phyloP scores from a whole-genome alignment of 1,140 invertebrate species.

The Drosophila malerkotliana region DNA sequence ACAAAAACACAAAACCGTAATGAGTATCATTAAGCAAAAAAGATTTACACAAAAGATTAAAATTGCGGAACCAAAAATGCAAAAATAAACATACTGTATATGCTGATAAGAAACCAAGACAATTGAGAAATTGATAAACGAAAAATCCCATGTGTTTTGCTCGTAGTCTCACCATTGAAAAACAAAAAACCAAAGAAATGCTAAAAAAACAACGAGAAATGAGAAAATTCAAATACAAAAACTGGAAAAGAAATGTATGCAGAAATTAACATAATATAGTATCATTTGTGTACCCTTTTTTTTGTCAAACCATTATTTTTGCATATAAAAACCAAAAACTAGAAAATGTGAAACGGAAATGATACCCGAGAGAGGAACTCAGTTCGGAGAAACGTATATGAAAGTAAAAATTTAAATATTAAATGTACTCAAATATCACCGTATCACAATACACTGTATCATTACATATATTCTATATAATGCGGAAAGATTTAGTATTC shows the following conservation, averaged over 20 bases:
- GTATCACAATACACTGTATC: too few relatives aligned
- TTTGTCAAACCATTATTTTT: slow-evolving; percentile 80
- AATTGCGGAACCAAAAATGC: slow-evolving; percentile 46
- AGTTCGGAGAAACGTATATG: slow-evolving; percentile 46
- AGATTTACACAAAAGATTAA: slow-evolving; percentile 72
- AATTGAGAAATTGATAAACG: slow-evolving; percentile 48
- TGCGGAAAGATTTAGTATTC: too few relatives aligned
- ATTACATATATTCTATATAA: too few relatives aligned
- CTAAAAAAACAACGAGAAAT: slow-evolving; percentile 19
- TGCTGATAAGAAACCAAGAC: too few relatives aligned
- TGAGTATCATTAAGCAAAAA: slow-evolving; percentile 73
- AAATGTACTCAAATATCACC: slow-evolving; percentile 83
- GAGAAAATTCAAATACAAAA: slow-evolving; percentile 29
- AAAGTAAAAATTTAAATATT: slow-evolving; percentile 80
- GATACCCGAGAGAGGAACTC: slow-evolving; percentile 14
- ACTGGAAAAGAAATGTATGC: slow-evolving; percentile 27
- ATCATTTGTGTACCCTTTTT: slow-evolving; percentile 71
- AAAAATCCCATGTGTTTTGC: slow-evolving; percentile 65
- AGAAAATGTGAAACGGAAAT: not conserved
- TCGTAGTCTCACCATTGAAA: slow-evolving; percentile 65
- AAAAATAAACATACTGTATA: too few relatives aligned
- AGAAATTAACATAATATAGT: slow-evolving; percentile 23
- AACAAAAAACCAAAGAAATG: slow-evolving; percentile 38
- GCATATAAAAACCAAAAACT: slow-evolving; percentile 34
- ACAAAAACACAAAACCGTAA: slow-evolving; percentile 35